Percentiles rank a stretch among this genome's conserved stretches.
Evolutionary conservation across 2,888 invertebrate species (phyloP).

Genomic region (Lithophane socia): DNA sequence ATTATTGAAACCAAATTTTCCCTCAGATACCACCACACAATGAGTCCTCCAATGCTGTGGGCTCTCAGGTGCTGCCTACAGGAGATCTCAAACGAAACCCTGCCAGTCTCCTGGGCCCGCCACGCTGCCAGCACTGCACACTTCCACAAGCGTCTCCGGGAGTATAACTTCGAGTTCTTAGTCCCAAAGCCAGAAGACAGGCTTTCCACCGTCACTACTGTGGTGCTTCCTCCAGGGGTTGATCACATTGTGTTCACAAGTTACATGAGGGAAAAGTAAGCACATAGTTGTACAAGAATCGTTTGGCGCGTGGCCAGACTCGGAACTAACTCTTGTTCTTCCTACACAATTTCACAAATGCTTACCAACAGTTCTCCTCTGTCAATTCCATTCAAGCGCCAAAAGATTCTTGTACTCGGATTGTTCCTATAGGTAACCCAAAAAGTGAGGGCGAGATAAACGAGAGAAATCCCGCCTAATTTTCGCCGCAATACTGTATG

Average conservation of each 20-base stretch:
- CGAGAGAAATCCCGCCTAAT: background rate
- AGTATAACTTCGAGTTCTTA: constrained; percentile 93
- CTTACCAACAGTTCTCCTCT: too few species aligned
- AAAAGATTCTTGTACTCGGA: background rate
- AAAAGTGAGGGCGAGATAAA: background rate
- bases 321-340: background rate
- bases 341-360: too few species aligned
- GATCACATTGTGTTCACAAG: constrained; percentile 77
- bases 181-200: constrained; percentile 92
- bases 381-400: background rate
- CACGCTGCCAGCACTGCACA: constrained; percentile 92
- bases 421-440: background rate
- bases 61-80: constrained; percentile 95
- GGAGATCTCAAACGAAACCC: constrained; percentile 93
- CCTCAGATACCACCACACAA: constrained; percentile 95
- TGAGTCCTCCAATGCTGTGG: constrained; percentile 94
- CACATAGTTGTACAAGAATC: constrained; percentile 23
- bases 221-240: constrained; percentile 79
- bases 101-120: constrained; percentile 92
- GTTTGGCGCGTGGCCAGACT: background rate
- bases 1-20: background rate
- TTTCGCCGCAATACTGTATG: background rate
- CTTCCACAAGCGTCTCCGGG: constrained; percentile 92
- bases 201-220: constrained; percentile 81
- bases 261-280: constrained; percentile 81